A percentile compares a stretch with the other conserved stretches of the same genome.
These are phyloP conservation scores for Oenanthe oenanthe DNA, from an alignment of 2,113 vertebrate genomes.

Conservation along the genomic window DNA sequence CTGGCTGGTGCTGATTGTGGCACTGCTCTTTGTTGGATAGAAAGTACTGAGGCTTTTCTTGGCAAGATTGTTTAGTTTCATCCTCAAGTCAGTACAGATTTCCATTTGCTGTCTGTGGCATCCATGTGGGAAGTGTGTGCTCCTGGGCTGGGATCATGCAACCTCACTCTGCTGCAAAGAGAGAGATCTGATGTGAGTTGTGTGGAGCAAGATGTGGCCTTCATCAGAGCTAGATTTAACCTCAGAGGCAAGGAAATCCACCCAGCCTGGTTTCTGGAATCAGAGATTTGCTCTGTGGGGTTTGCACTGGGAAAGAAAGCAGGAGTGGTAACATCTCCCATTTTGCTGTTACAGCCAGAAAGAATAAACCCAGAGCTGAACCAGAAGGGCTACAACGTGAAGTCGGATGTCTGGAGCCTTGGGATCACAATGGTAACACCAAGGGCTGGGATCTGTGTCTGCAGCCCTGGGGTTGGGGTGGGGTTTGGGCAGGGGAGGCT, in stretches of 20 bases:
- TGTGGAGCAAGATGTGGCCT: background rate
- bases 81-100: background rate
- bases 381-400: constrained; percentile 84
- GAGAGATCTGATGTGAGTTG: background rate
- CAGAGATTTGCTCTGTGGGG: background rate
- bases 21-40: background rate
- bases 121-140: background rate
- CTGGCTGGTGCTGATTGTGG: background rate
- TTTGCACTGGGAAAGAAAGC: background rate
- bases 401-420: constrained; percentile 82
- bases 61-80: background rate
- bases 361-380: constrained; percentile 84
- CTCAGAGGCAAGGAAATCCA: background rate
- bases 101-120: background rate
- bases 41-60: constrained; percentile 6
- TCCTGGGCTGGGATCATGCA: background rate
- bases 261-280: background rate
- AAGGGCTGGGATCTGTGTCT: background rate
- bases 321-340: background rate
- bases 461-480: background rate
- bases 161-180: background rate
- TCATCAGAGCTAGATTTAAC: background rate
- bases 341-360: constrained; percentile 72
- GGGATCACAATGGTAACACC: constrained; percentile 82
- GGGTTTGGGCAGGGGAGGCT: background rate